Percentiles rank a stretch among this genome's conserved stretches.
Evolutionary conservation across 2,797 vertebrate species (phyloP).

Genomic region (Pteropus rufus): DNA sequence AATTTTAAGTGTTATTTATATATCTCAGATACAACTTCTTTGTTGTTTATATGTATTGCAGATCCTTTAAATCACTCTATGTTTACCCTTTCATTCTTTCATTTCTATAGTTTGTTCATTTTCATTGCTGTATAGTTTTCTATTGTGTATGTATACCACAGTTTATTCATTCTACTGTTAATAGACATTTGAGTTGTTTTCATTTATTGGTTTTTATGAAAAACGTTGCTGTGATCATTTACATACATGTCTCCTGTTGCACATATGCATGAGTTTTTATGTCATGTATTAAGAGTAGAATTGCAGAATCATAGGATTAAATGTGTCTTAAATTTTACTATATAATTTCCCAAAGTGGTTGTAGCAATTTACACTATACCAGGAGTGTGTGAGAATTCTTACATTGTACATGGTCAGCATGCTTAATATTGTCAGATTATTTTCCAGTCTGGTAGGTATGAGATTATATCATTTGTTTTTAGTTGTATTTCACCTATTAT

Average conservation of each 20-base stretch:
- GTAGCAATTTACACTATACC: neutral
- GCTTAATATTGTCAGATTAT: neutral
- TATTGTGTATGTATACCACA: neutral
- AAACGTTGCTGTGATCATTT: neutral
- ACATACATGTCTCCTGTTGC: neutral
- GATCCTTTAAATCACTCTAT: neutral
- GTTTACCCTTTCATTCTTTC: neutral
- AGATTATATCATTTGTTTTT: neutral
- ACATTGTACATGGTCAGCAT: neutral
- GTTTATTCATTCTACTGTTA: neutral
- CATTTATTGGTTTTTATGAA: neutral
- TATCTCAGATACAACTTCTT: neutral
- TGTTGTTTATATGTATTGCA: neutral
- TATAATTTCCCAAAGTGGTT: neutral
- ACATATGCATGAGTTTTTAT: neutral
- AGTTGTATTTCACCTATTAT: neutral
- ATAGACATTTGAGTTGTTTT: neutral
- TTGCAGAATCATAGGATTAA: neutral
- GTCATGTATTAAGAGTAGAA: neutral
- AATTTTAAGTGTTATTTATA: neutral
- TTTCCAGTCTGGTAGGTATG: neutral
- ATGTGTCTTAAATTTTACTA: neutral
- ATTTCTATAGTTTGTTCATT: neutral
- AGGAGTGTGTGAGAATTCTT: neutral
- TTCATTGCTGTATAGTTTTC: neutral